Conservation (phyloP, 2,888 invertebrate species). For the Helicoverpa assulta region DNA sequence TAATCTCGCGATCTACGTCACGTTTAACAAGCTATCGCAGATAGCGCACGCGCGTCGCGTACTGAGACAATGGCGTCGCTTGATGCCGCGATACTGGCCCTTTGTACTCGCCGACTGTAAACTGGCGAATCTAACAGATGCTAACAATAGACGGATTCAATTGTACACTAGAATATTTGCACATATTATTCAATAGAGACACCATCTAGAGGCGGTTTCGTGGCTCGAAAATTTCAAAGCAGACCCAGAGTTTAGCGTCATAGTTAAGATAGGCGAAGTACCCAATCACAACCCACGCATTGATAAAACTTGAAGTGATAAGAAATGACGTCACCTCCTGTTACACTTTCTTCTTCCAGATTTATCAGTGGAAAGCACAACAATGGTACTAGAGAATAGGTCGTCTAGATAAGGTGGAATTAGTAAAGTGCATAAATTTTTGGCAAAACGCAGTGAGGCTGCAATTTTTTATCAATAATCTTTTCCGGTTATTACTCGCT, state of each 20-base stretch:
- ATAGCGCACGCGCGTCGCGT: conserved; percentile 81
- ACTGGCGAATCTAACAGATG: conserved; percentile 62
- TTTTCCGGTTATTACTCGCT: background rate
- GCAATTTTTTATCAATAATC: background rate
- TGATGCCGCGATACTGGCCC: conserved; percentile 71
- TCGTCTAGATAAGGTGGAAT: conserved; percentile 29
- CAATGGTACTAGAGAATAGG: conserved; percentile 28
- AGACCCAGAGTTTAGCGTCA: background rate
- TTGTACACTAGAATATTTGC: conserved; percentile 39
- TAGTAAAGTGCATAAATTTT: conserved; percentile 5
- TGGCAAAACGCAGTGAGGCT: background rate
- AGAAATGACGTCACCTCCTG: conserved; percentile 7
- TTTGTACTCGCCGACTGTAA: conserved; percentile 73
- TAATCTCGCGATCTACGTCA: conserved; percentile 82
- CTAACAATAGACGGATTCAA: conserved; percentile 54
- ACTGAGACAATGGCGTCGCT: conserved; percentile 75
- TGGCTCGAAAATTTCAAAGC: background rate
- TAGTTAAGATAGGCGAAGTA: background rate
- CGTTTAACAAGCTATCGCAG: conserved; percentile 71
- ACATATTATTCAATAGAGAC: conserved; percentile 18
- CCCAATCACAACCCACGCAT: background rate
- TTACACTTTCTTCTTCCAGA: conserved; percentile 9
- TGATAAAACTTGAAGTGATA: background rate
- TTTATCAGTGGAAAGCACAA: conserved; percentile 18
- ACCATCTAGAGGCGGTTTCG: background rate